Conservation (phyloP, 2,797 vertebrate genomes). For the Siniperca obscura region DNA sequence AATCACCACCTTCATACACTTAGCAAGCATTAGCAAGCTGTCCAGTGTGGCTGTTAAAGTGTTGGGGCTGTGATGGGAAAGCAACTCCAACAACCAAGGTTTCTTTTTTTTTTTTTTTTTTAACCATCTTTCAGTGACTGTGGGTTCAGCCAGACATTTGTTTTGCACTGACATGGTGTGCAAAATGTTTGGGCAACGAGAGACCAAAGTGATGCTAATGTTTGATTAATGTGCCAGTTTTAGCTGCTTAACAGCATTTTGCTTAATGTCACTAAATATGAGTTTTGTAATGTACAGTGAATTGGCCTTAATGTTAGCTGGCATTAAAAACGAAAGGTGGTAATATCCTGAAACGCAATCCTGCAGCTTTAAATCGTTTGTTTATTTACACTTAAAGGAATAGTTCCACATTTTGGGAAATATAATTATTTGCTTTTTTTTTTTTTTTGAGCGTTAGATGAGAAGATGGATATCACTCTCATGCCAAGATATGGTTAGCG, state of each 20-base stretch:
- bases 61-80: neutral
- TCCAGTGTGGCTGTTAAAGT: neutral
- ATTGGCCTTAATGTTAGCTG: neutral
- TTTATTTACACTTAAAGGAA: neutral
- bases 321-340: neutral
- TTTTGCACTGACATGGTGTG: neutral
- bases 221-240: neutral
- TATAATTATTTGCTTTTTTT: no score
- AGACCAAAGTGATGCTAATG: constrained; percentile 7
- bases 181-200: neutral
- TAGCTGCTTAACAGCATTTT: neutral
- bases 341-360: neutral
- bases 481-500: no score
- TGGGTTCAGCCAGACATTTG: no score
- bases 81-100: no score
- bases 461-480: no score
- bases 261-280: neutral
- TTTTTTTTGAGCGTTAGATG: no score
- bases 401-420: neutral
- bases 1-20: neutral
- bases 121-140: no score
- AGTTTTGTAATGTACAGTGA: no score
- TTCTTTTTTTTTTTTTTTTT: no score
- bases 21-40: neutral
- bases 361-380: neutral